Conservation (phyloP, 1,140 invertebrate species). For the Aphelenchoides fujianensis region DNA sequence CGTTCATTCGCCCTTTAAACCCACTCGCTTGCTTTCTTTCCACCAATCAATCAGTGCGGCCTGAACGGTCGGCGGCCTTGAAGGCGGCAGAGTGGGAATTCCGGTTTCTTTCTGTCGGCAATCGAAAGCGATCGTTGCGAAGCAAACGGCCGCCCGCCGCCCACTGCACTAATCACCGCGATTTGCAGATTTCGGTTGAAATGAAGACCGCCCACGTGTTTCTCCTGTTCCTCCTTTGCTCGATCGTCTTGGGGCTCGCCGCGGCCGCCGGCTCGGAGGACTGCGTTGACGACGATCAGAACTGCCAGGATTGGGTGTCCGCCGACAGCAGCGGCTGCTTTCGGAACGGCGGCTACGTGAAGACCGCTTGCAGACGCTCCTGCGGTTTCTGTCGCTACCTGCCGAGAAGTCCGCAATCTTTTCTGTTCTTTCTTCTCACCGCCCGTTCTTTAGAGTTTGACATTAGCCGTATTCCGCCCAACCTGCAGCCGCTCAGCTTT, state of each 20-base stretch:
- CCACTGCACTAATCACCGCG: background rate
- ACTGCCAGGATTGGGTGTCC: slow-evolving; percentile 35
- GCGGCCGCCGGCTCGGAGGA: slow-evolving; percentile 22
- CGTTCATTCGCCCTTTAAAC: too few relatives aligned
- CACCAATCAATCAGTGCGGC: too few relatives aligned
- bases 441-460: slow-evolving; percentile 47
- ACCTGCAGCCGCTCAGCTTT: slow-evolving; percentile 50
- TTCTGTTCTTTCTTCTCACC: background rate
- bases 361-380: background rate
- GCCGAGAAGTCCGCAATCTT: background rate
- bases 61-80: slow-evolving; percentile 1
- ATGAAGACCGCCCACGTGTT: background rate
- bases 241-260: background rate
- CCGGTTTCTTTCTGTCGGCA: background rate
- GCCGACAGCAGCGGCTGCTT: slow-evolving; percentile 3
- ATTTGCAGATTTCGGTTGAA: background rate
- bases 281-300: slow-evolving; percentile 29
- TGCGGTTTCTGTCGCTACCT: background rate
- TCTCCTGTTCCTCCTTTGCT: background rate
- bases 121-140: too few relatives aligned
- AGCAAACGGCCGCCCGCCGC: too few relatives aligned
- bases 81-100: too few relatives aligned
- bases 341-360: background rate
- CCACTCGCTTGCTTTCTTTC: too few relatives aligned
- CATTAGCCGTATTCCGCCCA: slow-evolving; percentile 37